Conservation (phyloP, 2,113 vertebrate species). For the Eonycteris spelaea region DNA sequence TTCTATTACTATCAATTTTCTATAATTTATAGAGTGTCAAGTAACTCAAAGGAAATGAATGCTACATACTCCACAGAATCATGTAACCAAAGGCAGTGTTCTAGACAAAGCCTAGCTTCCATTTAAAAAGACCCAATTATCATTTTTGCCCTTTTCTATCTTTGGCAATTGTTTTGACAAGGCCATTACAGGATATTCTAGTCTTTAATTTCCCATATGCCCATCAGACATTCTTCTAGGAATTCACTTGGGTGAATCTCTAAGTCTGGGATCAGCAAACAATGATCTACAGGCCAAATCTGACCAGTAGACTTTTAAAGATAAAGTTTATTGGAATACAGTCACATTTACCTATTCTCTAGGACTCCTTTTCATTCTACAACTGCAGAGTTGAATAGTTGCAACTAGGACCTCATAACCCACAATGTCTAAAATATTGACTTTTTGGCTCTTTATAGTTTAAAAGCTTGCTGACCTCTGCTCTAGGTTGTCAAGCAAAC, state of each 20-base stretch:
- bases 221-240: not conserved
- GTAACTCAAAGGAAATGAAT: not conserved
- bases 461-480: not conserved
- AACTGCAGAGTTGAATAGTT: not conserved
- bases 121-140: not conserved
- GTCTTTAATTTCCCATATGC: not conserved
- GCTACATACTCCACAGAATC: not conserved
- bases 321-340: not conserved
- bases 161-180: not conserved
- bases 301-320: not conserved
- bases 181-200: not conserved
- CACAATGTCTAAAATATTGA: not conserved
- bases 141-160: not conserved
- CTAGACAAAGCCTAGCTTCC: not conserved
- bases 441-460: not conserved
- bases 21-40: not conserved
- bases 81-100: not conserved
- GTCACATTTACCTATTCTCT: not conserved
- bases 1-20: not conserved
- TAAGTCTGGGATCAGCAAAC: not conserved
- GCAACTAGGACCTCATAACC: not conserved
- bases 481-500: not conserved
- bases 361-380: not conserved
- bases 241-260: not conserved
- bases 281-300: not conserved